Conservation (phyloP, 2,888 invertebrate species). For the Amiota communis region DNA sequence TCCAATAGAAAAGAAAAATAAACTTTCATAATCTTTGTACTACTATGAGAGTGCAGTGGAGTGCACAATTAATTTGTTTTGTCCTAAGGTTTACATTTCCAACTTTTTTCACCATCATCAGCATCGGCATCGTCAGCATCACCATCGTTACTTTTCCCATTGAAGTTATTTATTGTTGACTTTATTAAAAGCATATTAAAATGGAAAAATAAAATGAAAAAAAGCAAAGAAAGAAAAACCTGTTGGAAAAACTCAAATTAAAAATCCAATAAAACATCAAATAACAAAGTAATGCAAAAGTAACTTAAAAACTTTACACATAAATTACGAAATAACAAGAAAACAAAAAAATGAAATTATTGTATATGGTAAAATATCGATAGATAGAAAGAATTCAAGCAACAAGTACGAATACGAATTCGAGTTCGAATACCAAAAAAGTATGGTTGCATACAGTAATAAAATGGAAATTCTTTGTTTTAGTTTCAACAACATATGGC, state of each 20-base stretch:
- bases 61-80: too few relatives aligned
- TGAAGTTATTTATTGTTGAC: too few relatives aligned
- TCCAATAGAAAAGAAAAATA: too few relatives aligned
- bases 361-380: slow-evolving; percentile 39
- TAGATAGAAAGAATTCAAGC: not conserved
- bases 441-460: not conserved
- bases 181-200: not conserved
- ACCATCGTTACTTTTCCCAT: too few relatives aligned
- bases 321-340: slow-evolving; percentile 52
- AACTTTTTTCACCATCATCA: too few relatives aligned
- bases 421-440: not conserved
- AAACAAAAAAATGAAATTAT: slow-evolving; percentile 18
- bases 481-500: not conserved
- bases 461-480: slow-evolving; percentile 3
- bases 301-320: slow-evolving; percentile 50
- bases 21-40: too few relatives aligned
- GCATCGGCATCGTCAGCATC: too few relatives aligned
- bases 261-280: slow-evolving; percentile 10
- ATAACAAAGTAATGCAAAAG: not conserved
- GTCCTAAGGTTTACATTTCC: too few relatives aligned
- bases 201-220: not conserved
- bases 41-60: too few relatives aligned
- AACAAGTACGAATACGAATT: slow-evolving; percentile 15
- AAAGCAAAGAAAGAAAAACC: not conserved
- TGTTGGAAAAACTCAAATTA: not conserved